Conservation (phyloP, 2,113 vertebrate species). For the Larimichthys polyactis region DNA sequence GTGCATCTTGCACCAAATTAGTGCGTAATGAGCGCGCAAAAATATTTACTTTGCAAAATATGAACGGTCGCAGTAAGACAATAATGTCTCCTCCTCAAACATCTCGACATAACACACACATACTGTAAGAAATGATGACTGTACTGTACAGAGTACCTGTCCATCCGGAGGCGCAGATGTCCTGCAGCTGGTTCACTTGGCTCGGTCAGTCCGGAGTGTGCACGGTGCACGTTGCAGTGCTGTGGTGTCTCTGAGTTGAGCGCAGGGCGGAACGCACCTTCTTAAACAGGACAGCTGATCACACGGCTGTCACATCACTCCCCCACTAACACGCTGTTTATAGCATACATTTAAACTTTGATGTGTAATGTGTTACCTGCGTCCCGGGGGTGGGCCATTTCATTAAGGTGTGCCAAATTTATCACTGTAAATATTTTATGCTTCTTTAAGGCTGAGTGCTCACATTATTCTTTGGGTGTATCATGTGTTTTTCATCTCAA, state of each 20-base stretch:
- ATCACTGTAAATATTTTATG: slow-evolving; percentile 35
- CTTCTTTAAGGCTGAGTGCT: not conserved
- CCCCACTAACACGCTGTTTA: not conserved
- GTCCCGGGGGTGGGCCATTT: not conserved
- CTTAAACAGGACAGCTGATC: not conserved
- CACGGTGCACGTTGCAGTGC: not conserved
- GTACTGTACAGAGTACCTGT: slow-evolving; percentile 34
- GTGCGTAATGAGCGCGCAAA: no score
- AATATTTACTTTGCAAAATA: not conserved
- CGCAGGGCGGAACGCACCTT: slow-evolving; percentile 1
- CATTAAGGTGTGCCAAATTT: slow-evolving; percentile 2
- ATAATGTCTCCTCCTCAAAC: not conserved
- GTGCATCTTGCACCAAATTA: no score
- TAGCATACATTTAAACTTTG: not conserved
- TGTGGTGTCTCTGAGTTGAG: not conserved
- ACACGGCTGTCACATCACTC: not conserved
- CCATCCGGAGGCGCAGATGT: slow-evolving; percentile 5
- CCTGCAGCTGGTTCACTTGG: not conserved
- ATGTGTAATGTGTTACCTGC: not conserved
- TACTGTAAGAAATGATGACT: not conserved
- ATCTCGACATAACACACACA: not conserved
- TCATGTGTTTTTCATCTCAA: not conserved
- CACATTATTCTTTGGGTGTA: not conserved
- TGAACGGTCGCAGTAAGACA: not conserved
- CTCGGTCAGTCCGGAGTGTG: not conserved